phyloP scores from a whole-genome alignment of 2,888 invertebrate species.

The Saturnia japonica region DNA sequence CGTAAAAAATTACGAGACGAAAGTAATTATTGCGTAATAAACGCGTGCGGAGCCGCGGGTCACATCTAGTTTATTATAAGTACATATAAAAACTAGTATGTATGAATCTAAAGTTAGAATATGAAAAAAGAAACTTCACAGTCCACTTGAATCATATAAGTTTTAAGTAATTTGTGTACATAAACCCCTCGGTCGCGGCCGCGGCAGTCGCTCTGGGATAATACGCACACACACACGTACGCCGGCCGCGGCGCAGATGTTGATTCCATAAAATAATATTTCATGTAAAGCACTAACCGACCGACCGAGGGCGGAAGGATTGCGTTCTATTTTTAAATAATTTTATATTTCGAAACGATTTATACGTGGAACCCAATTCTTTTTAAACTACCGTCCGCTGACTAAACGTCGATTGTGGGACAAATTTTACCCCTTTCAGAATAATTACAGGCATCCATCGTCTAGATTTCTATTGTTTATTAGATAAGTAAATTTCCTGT shows the following conservation, averaged over 20 bases:
- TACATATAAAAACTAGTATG: slow-evolving; percentile 33
- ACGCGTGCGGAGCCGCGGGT: slow-evolving; percentile 7
- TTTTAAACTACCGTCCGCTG: neutral
- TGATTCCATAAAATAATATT: slow-evolving; percentile 82
- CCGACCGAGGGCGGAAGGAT: slow-evolving; percentile 80
- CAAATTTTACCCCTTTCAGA: neutral
- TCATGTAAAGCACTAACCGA: slow-evolving; percentile 80
- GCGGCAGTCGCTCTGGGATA: slow-evolving; percentile 48
- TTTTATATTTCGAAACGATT: slow-evolving; percentile 77
- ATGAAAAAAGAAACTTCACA: slow-evolving; percentile 53
- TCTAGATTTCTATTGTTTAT: neutral
- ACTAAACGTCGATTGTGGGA: neutral
- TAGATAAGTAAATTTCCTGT: neutral
- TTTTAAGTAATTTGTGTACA: slow-evolving; percentile 77
- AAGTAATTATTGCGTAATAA: too few species aligned
- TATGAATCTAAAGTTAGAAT: slow-evolving; percentile 43
- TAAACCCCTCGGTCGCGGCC: slow-evolving; percentile 77
- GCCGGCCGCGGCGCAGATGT: slow-evolving; percentile 67
- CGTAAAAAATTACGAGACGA: too few species aligned
- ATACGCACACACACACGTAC: slow-evolving; percentile 60
- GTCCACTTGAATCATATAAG: slow-evolving; percentile 74
- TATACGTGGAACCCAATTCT: slow-evolving; percentile 44
- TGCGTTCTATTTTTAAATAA: slow-evolving; percentile 78
- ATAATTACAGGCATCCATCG: too few species aligned
- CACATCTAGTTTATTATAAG: slow-evolving; percentile 18